These are phyloP conservation scores for Carabus problematicus DNA, from an alignment of 2,888 invertebrate species.

Conservation along the genomic window DNA sequence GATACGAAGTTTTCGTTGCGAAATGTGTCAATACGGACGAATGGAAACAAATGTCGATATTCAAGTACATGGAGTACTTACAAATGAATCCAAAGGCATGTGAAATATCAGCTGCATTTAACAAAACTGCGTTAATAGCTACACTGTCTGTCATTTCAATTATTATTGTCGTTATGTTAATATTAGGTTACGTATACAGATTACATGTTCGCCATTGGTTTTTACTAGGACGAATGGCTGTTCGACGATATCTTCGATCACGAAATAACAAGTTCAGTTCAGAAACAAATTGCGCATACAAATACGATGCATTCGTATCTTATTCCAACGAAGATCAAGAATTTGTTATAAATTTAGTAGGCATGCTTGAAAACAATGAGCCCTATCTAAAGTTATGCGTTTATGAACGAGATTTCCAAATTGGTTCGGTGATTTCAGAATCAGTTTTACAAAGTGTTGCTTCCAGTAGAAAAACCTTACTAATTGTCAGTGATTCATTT, in stretches of 20 bases:
- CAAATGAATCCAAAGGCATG: conserved; percentile 1
- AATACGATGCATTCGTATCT: conserved; percentile 69
- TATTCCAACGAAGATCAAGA: conserved; percentile 68
- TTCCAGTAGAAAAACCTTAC: conserved; percentile 68
- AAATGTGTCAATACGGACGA: conserved; percentile 61
- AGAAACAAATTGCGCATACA: conserved; percentile 51
- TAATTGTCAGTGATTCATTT: conserved; percentile 73
- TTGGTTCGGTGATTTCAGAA: conserved; percentile 70
- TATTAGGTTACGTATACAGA: conserved; percentile 48
- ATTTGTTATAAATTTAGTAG: conserved; percentile 68
- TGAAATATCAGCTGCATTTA: not conserved
- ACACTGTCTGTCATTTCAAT: conserved; percentile 58
- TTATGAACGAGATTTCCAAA: conserved; percentile 73
- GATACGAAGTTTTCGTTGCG: conserved; percentile 47
- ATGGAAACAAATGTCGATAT: conserved; percentile 57
- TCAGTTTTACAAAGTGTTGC: conserved; percentile 70
- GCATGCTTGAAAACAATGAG: conserved; percentile 66
- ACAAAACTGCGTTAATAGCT: conserved; percentile 58
- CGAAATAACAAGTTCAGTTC: conserved; percentile 50
- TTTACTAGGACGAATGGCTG: conserved; percentile 63
- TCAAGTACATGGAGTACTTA: conserved; percentile 26
- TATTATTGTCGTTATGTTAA: conserved; percentile 52
- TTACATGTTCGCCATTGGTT: conserved; percentile 65
- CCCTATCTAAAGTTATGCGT: conserved; percentile 71
- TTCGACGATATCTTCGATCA: conserved; percentile 57